A percentile compares a stretch with the other conserved stretches of the same genome.
Conservation (phyloP, 37 sponge, comb jelly and placozoan species). For the Hormiphora californensis region DNA sequence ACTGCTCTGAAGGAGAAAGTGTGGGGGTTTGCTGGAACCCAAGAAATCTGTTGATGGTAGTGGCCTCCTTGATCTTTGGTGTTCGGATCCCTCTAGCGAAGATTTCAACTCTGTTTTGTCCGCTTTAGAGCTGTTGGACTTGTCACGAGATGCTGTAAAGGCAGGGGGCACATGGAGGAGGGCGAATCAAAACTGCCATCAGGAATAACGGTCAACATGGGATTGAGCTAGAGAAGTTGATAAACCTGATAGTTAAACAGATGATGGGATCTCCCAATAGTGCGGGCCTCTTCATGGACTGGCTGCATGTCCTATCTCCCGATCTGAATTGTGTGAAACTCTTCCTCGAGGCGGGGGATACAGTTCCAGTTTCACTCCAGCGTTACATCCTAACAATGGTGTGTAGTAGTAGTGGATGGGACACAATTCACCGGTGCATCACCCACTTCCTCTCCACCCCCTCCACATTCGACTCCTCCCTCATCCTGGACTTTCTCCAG, state of each 20-base stretch:
- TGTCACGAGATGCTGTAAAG: too few relatives aligned
- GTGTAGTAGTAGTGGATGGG: slow-evolving; percentile 53
- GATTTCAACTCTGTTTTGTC: too few relatives aligned
- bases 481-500: slow-evolving; percentile 22
- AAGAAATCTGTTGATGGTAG: too few relatives aligned
- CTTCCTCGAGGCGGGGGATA: neutral
- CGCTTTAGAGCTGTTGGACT: too few relatives aligned
- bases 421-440: slow-evolving; percentile 20
- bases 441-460: neutral
- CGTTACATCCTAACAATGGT: slow-evolving; percentile 4
- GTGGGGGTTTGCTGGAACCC: too few relatives aligned
- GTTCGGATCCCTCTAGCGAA: too few relatives aligned
- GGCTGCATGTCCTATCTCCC: slow-evolving; percentile 36
- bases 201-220: slow-evolving; percentile 24
- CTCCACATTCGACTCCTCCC: neutral
- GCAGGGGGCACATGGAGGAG: too few relatives aligned
- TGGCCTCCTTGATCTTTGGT: too few relatives aligned
- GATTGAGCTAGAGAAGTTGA: neutral
- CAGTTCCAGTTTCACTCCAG: slow-evolving; percentile 27
- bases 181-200: slow-evolving; percentile 15
- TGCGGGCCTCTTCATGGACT: slow-evolving; percentile 38
- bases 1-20: too few relatives aligned
- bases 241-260: neutral
- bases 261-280: slow-evolving; percentile 8
- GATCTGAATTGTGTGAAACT: slow-evolving; percentile 10